Percentiles rank a stretch among this genome's conserved stretches.
Evolutionary conservation across 2,113 vertebrate genomes (phyloP).

Genomic region (Hemiprocne comata): DNA sequence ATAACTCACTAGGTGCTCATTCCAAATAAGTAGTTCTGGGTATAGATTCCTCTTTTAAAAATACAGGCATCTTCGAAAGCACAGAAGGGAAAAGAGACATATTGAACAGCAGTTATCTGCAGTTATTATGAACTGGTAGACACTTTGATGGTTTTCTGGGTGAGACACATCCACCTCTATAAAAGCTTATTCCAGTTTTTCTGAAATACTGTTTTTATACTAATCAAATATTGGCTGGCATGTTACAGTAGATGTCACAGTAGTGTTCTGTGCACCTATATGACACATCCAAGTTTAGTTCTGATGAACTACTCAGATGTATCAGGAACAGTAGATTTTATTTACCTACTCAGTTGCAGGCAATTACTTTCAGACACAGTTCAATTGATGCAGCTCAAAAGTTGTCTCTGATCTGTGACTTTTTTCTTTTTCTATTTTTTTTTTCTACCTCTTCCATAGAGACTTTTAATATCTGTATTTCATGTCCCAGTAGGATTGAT

Average conservation of each 20-base stretch:
- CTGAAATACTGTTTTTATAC: neutral
- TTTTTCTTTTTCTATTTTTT: neutral
- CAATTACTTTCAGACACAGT: neutral
- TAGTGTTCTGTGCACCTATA: neutral
- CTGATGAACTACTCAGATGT: neutral
- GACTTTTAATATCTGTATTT: neutral
- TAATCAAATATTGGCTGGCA: neutral
- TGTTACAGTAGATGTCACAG: neutral
- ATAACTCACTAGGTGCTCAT: neutral
- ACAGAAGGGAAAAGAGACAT: neutral
- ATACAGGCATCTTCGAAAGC: neutral
- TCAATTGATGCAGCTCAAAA: neutral
- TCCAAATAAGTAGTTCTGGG: neutral
- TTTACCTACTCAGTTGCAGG: neutral
- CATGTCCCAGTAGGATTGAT: neutral
- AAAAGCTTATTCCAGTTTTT: neutral
- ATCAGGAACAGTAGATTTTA: neutral
- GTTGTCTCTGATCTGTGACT: neutral
- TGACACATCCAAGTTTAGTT: neutral
- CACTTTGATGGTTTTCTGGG: neutral
- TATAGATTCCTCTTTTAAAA: neutral
- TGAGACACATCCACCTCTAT: neutral
- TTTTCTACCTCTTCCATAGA: neutral
- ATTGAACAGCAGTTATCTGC: neutral
- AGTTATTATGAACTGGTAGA: neutral